A percentile compares a stretch with the other conserved stretches of the same genome.
These are phyloP conservation scores for Musca domestica DNA, from an alignment of 1,140 invertebrate genomes.

Conservation along the genomic window DNA sequence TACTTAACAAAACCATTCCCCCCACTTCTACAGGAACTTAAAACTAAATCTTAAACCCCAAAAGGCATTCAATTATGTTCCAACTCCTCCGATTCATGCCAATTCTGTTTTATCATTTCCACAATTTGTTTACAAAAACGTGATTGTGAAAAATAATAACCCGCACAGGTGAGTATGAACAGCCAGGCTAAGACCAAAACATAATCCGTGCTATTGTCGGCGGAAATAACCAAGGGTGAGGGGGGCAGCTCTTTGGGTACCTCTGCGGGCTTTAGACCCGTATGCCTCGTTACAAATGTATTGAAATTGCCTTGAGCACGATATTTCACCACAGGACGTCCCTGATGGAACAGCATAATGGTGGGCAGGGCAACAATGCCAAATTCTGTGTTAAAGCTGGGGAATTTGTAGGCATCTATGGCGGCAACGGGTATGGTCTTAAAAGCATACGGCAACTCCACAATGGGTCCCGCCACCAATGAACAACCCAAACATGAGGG, in stretches of 20 bases:
- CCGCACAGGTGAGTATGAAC: constrained; percentile 76
- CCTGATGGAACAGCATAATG: constrained; percentile 89
- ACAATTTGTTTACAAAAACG: constrained; percentile 76
- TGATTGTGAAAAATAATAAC: constrained; percentile 77
- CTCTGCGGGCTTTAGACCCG: constrained; percentile 67
- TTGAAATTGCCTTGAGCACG: constrained; percentile 77
- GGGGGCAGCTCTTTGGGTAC: constrained; percentile 71
- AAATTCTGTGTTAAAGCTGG: constrained; percentile 86
- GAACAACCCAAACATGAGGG: constrained; percentile 87
- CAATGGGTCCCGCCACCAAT: constrained; percentile 84
- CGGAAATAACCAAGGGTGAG: constrained; percentile 73
- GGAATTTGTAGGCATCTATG: constrained; percentile 83
- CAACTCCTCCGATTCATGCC: constrained; percentile 89
- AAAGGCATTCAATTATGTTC: constrained; percentile 66
- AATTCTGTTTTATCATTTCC: constrained; percentile 81
- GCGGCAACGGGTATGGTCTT: constrained; percentile 85
- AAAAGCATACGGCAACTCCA: constrained; percentile 78
- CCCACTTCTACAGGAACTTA: not conserved
- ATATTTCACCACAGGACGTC: constrained; percentile 82
- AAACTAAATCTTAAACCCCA: constrained; percentile 2
- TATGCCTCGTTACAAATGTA: constrained; percentile 78
- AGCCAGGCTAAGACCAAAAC: constrained; percentile 80
- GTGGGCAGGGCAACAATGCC: constrained; percentile 93
- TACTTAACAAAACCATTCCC: too few species aligned
- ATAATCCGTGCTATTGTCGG: constrained; percentile 69